Evolutionary conservation across 2,797 vertebrate genomes (phyloP), one percentile per base, ranked within the genome.

Genomic region (Sitta carolinensis): DNA sequence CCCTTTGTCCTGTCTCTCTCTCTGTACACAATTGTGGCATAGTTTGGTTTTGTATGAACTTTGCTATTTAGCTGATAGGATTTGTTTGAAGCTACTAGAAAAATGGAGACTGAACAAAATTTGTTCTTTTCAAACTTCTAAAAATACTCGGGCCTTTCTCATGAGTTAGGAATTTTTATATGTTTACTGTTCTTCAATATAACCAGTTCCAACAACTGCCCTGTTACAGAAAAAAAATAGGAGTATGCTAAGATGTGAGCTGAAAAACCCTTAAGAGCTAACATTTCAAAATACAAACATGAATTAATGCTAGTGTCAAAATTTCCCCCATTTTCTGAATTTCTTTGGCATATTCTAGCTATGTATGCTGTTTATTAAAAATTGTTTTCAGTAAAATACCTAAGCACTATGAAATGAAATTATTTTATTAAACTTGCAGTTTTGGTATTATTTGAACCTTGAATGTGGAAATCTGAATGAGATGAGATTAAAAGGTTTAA

Each of bases 401-500:
- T 42, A 89, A 89, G 47, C 54, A 87, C 25, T 89, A 83, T 89
- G 77, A 70, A 95, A 95, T 74, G 40, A 87, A 90, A 45, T 96
- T 69, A 84, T 95, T 97, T 85, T 94, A 93, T 97, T 92, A 93
- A 96, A 96, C 93, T 94, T 85, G 66, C 77, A 83, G 79, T 48
- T 92, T 85, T 84, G 30, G 55, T 96, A 84, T 96, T 91, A 84
- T 96, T 97, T 97, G 91, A 98, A 97, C 88, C 96, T 95, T 95
- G 82, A 96, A 94, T 88, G 78, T 95, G 89, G 95, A 97, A 97
- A 96, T 97, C 93, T 97, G 97, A 97, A 97, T 96, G 96, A 96
- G 96, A 95, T 94, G 95, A 97, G 96, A 98, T 97, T 98, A 97
- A 97, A 95, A 93, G 94, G 96, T 98, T 98, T 98, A 98, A 98